Evolutionary conservation across 2,113 vertebrate genomes (phyloP), one percentile per base, ranked within the genome.

Genomic region (Pimephales promelas): DNA sequence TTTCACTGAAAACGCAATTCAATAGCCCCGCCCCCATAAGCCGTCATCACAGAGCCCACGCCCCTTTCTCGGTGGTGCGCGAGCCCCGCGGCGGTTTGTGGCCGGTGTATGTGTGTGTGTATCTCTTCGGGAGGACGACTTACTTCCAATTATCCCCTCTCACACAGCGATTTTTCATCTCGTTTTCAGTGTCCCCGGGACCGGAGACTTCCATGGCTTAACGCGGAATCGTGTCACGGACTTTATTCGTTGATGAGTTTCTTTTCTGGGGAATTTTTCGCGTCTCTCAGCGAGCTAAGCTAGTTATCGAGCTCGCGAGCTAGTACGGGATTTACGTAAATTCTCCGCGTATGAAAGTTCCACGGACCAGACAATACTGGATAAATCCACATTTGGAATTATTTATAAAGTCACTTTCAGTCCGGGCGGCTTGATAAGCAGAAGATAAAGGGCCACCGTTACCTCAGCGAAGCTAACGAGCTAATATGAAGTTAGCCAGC

Each of bases 61-160:
- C 84, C 83, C 86, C 8, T 75, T 20, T 57, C 16, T 81, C 22
- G 0, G 75, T 61, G 80, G 45, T 74, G 79, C 45, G 43, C 66
- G 77, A 88, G n/a, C 7, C 43, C 4, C 28, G 81, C 82, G 54
- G 61, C 68, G 34, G 79, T 72, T 77, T n/a, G 75, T 54, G 59
- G 61, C 83, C 81, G 84, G 66, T 75, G 31, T 84, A 10, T 74
- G 47, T 83, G n/a, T 82, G 86, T 84, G 68, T 82, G 72, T 86
- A 82, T 90, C 84, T 87, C 90, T 91, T 84, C 93, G 94, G 91
- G 90, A 92, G 90, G 89, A 90, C 89, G 92, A 93, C 90, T 85
- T 94, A 82, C 90, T 86, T 54, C 43, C 89, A 88, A 88, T 92
- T 88, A 85, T 79, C 90, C 76, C 74, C 90, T 91, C 88, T 61